A percentile compares a stretch with the other conserved stretches of the same genome.
Conservation (phyloP, 2,113 vertebrate genomes). For the Pithys albifrons region DNA sequence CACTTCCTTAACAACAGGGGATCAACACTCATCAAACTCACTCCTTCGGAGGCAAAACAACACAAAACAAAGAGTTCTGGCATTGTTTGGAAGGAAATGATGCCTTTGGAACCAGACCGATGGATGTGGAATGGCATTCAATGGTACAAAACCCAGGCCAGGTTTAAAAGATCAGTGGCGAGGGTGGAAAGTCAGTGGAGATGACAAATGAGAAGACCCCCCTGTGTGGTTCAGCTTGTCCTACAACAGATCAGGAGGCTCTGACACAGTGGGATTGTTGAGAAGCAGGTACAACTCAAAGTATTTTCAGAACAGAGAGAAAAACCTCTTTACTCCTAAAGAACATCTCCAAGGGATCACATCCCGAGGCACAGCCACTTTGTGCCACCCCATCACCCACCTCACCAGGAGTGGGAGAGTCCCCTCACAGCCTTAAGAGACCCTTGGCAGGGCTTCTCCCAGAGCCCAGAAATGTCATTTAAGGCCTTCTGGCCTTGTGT, state of each 20-base stretch:
- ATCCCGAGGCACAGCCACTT: neutral
- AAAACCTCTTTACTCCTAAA: neutral
- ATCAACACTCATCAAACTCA: neutral
- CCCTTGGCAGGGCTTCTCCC: neutral
- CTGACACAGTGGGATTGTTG: rapidly evolving
- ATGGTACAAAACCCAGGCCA: neutral
- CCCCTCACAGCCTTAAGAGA: neutral
- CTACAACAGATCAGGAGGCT: rapidly evolving
- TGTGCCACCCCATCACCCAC: neutral
- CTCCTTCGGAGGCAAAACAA: neutral
- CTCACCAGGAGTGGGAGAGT: neutral
- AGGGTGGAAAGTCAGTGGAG: neutral
- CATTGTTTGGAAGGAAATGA: neutral
- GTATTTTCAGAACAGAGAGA: neutral
- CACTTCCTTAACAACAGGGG: neutral
- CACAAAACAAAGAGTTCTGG: neutral
- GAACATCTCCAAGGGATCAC: neutral
- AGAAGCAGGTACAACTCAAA: neutral
- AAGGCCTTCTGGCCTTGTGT: neutral
- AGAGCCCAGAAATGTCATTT: neutral
- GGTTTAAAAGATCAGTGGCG: neutral
- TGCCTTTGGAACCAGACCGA: neutral
- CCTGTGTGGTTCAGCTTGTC: neutral
- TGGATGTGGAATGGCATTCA: rapidly evolving
- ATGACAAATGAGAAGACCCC: neutral